phyloP scores from a whole-genome alignment of 2,113 vertebrate species.

The Ctenomys sociabilis region DNA sequence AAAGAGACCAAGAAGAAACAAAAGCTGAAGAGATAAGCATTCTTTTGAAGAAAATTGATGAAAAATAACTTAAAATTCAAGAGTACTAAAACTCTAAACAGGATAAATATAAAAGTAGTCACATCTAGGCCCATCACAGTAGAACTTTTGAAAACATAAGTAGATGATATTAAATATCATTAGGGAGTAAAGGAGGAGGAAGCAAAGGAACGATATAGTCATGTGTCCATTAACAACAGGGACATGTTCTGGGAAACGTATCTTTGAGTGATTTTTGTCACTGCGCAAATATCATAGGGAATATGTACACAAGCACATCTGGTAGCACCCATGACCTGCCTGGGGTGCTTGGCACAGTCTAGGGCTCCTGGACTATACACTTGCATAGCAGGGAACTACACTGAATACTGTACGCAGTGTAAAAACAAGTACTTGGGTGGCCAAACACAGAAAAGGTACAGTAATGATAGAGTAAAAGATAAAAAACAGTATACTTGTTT shows the following conservation, averaged over 20 bases:
- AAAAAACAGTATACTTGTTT: background rate
- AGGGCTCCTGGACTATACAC: background rate
- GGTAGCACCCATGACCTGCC: background rate
- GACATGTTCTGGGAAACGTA: background rate
- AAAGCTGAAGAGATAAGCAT: background rate
- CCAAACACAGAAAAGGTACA: background rate
- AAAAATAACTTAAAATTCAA: conserved; percentile 43
- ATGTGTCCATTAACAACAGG: background rate
- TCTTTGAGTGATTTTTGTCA: background rate
- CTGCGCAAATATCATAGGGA: background rate
- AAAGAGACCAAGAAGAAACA: background rate
- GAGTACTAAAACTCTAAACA: conserved; percentile 25
- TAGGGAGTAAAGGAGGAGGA: background rate
- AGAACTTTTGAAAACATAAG: background rate
- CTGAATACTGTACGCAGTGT: background rate
- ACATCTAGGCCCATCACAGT: background rate
- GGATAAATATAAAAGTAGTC: background rate
- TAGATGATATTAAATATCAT: background rate
- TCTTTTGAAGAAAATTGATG: background rate
- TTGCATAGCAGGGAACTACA: background rate
- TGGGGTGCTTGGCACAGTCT: background rate
- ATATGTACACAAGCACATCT: background rate
- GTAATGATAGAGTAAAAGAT: background rate
- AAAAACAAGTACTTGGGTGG: background rate
- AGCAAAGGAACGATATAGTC: background rate